These are phyloP conservation scores for Clupea harengus DNA, from an alignment of 2,113 vertebrate species.

Conservation along the genomic window DNA sequence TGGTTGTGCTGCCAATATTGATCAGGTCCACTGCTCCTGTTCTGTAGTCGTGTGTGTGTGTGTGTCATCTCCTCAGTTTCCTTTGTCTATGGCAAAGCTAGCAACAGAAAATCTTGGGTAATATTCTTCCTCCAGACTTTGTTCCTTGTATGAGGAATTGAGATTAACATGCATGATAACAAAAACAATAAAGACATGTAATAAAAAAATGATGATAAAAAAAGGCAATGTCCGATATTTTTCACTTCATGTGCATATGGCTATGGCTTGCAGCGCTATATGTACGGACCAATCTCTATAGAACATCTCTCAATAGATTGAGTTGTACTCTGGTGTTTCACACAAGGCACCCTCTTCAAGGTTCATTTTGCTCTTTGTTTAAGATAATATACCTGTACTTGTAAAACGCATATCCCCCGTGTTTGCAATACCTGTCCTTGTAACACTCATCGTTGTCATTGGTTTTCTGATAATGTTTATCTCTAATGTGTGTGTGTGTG, in stretches of 20 bases:
- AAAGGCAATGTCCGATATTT: too few relatives aligned
- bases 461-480: not conserved
- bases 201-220: not conserved
- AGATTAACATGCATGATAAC: not conserved
- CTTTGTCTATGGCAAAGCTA: not conserved
- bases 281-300: too few relatives aligned
- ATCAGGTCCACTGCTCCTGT: not conserved
- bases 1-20: not conserved
- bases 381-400: not conserved
- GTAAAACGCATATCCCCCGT: not conserved
- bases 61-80: constrained; percentile 14
- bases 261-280: too few relatives aligned
- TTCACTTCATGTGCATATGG: too few relatives aligned
- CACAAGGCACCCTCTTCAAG: too few relatives aligned
- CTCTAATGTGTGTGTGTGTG: not conserved
- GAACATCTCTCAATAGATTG: too few relatives aligned
- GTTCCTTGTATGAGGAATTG: not conserved
- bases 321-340: too few relatives aligned
- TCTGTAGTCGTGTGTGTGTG: not conserved
- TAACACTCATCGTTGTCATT: not conserved
- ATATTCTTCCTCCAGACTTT: not conserved
- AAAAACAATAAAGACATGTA: not conserved
- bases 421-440: not conserved
- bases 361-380: too few relatives aligned
- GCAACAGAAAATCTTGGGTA: not conserved